A percentile compares a stretch with the other conserved stretches of the same genome.
Conservation (phyloP, 2,888 invertebrate species). For the Eupithecia subumbrata region DNA sequence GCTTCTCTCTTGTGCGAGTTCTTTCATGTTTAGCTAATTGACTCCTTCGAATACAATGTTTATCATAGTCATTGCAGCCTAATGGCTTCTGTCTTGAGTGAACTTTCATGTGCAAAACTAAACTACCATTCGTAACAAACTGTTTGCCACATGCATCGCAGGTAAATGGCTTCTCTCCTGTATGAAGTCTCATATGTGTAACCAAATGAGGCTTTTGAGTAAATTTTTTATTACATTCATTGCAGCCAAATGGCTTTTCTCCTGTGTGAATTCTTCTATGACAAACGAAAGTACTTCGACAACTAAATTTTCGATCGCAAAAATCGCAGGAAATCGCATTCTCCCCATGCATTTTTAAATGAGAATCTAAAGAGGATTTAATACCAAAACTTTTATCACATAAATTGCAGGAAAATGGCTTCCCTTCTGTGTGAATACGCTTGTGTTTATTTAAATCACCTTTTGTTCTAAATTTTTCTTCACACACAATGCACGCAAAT, state of each 20-base stretch:
- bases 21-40: not conserved
- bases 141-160: not conserved
- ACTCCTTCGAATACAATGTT: not conserved
- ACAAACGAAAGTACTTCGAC: not conserved
- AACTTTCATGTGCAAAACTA: not conserved
- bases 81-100: not conserved
- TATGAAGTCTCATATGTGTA: not conserved
- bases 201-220: constrained; percentile 1
- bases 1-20: not conserved
- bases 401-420: not conserved
- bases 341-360: not conserved
- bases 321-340: not conserved
- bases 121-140: not conserved
- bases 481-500: not conserved
- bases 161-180: not conserved
- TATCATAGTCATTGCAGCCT: not conserved
- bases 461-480: not conserved
- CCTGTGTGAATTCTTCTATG: not conserved
- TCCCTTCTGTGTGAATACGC: not conserved
- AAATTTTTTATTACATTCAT: not conserved
- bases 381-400: not conserved
- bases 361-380: not conserved
- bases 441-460: not conserved
- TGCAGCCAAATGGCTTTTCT: not conserved
- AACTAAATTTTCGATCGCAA: not conserved